These are phyloP conservation scores for Morus bassanus DNA, from an alignment of 2,797 vertebrate genomes.

Conservation along the genomic window DNA sequence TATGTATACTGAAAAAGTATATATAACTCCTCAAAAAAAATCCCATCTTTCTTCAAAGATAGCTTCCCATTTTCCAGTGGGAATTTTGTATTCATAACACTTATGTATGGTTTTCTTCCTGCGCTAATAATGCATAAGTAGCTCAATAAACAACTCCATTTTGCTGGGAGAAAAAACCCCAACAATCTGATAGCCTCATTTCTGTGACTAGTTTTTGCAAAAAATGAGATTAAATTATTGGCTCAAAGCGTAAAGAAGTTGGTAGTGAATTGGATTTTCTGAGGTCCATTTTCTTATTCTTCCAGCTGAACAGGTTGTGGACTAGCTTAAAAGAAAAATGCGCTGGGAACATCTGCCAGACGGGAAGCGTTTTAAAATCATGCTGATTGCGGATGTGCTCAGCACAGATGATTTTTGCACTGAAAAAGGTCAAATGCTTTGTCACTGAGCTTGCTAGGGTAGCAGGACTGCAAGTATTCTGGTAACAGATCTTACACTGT, in stretches of 20 bases:
- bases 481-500: not conserved
- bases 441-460: not conserved
- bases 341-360: not conserved
- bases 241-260: not conserved
- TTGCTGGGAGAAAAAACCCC: not conserved
- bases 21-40: not conserved
- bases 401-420: not conserved
- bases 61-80: not conserved
- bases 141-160: not conserved
- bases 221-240: not conserved
- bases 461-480: not conserved
- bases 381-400: not conserved
- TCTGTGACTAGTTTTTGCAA: not conserved
- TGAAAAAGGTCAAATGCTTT: not conserved
- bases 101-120: not conserved
- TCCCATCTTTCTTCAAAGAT: not conserved
- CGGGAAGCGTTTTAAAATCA: not conserved
- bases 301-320: conserved; percentile 3
- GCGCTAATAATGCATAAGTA: not conserved
- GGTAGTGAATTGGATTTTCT: conserved; percentile 4
- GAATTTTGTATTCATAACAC: not conserved
- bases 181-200: not conserved
- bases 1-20: not conserved
- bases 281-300: not conserved
- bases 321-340: not conserved